Evolutionary conservation across 2,113 vertebrate genomes (phyloP), one percentile per base, ranked within the genome.

Genomic region (Marmota flaviventris): DNA sequence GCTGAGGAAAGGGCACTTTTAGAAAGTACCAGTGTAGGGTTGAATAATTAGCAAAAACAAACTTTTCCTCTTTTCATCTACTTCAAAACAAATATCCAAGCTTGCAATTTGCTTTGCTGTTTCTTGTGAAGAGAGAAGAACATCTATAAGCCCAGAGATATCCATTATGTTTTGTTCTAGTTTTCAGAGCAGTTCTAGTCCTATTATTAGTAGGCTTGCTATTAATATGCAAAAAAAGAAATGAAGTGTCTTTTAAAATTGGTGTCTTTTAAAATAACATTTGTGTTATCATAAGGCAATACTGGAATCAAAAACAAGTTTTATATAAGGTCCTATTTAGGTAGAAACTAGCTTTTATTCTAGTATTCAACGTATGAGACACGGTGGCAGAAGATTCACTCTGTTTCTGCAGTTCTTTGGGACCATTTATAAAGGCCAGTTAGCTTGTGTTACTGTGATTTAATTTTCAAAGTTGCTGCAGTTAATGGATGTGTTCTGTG

Each of bases 391-490:
- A 89, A 85, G 67, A 56, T 73, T 78, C 95, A 84, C 75, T 98
- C 94, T 93, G 39, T 92, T 94, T 96, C 90, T 97, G 95, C 84
- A 94, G 82, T 95, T 95, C 90, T 95, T 88, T 94, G 96, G 97
- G 97, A 94, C 96, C 97, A 93, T 93, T 89, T 93, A 37, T 58
- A 92, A 97, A 97, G 97, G 97, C 95, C 97, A 96, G 83, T 96
- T 85, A 89, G 96, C 81, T 97, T 58, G 29, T 96, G 77, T 91
- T 98, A 17, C 14, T 96, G 84, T 98, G 85, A 96, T 76, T 93
- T 97, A 65, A n/a, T 97, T 85, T 63, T 22, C 63, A 58, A 73
- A 91, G 45, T 93, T 69, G 93, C 90, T 97, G 92, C 94, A 78
- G 90, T 87, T 95, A 72, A 77, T 83, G 61, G 95, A 67, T 84